Evolutionary conservation across 1,140 invertebrate genomes (phyloP).

Genomic region (Ephestia elutella): DNA sequence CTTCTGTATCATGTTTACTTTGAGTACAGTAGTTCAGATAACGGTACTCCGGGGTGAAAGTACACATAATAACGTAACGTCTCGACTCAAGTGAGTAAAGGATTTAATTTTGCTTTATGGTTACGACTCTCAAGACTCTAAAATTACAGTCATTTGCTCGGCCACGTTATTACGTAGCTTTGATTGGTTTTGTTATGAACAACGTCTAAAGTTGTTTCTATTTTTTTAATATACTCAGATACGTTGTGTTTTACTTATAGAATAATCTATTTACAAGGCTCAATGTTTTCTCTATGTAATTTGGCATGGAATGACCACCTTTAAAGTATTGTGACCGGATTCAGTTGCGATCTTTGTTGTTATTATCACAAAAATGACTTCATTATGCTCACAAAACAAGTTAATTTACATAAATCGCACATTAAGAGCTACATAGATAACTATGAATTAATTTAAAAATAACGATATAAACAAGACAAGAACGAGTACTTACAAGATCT

Average conservation of each 20-base stretch:
- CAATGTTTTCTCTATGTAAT: too few species aligned
- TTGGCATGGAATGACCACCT: too few species aligned
- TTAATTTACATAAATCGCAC: too few species aligned
- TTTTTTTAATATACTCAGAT: too few species aligned
- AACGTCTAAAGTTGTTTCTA: too few species aligned
- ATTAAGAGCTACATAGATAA: too few species aligned
- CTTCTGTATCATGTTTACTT: not conserved
- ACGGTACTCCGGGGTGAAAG: slow-evolving; percentile 64
- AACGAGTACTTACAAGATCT: not conserved
- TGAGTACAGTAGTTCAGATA: slow-evolving; percentile 41
- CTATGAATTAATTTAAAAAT: not conserved
- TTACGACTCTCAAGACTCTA: slow-evolving; percentile 1
- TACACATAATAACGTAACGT: slow-evolving; percentile 50
- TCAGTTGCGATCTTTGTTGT: too few species aligned
- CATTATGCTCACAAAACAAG: too few species aligned
- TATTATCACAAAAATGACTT: too few species aligned
- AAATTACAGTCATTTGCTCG: not conserved
- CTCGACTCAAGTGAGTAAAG: slow-evolving; percentile 20
- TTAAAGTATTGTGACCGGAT: too few species aligned
- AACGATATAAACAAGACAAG: not conserved
- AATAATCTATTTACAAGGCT: too few species aligned
- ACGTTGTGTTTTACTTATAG: too few species aligned
- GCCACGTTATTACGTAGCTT: not conserved
- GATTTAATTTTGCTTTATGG: slow-evolving; percentile 14
- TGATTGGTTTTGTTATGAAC: not conserved